Conservation (phyloP, 2,888 invertebrate genomes). For the Dasysyrphus albostriatus region DNA sequence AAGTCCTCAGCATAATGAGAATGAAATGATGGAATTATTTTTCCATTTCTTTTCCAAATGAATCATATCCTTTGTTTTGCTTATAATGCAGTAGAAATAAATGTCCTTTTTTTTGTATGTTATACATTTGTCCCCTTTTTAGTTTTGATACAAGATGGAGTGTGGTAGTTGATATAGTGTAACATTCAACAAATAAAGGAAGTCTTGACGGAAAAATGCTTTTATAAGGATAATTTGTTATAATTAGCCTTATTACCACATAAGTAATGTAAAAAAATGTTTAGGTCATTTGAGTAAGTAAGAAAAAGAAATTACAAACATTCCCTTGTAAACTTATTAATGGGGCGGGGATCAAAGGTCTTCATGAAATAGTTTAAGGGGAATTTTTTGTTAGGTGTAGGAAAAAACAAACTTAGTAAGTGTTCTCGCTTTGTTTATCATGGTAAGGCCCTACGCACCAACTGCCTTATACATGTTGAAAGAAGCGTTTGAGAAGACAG, state of each 20-base stretch:
- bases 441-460: no score
- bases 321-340: no score
- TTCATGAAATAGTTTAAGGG: no score
- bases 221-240: constrained; percentile 62
- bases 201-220: constrained; percentile 39
- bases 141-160: constrained; percentile 1
- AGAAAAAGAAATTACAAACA: no score
- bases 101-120: constrained; percentile 19
- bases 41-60: constrained; percentile 69
- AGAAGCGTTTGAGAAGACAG: no score
- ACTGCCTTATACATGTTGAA: no score
- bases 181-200: not conserved
- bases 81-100: constrained; percentile 40
- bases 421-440: no score
- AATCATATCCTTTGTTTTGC: constrained; percentile 69
- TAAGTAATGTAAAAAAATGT: constrained; percentile 1
- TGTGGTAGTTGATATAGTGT: not conserved
- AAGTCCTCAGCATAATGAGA: constrained; percentile 53
- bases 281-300: not conserved
- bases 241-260: constrained; percentile 43
- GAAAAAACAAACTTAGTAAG: no score
- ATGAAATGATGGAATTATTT: constrained; percentile 72
- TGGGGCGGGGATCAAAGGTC: no score
- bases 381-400: no score
- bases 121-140: constrained; percentile 16